phyloP scores from a whole-genome alignment of 2,888 invertebrate species.

The Trichopria drosophilae region DNA sequence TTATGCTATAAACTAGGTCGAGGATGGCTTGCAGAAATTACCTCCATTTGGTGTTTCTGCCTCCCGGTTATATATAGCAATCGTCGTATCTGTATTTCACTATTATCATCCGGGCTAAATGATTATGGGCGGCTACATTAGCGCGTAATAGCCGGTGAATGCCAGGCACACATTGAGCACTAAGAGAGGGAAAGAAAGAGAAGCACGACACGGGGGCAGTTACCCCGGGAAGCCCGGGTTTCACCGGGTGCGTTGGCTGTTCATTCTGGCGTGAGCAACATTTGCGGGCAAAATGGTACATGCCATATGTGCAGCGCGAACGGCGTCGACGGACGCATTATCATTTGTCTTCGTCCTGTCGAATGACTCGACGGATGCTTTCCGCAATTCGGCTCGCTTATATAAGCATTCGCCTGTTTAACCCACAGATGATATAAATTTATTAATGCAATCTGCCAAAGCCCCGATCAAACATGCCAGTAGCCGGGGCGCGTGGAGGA shows the following conservation, averaged over 20 bases:
- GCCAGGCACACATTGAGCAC: too few species aligned
- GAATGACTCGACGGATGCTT: conserved; percentile 5
- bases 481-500: too few species aligned
- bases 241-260: neutral
- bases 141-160: conserved; percentile 10
- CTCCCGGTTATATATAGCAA: too few species aligned
- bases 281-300: conserved; percentile 23
- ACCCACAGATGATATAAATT: conserved; percentile 18
- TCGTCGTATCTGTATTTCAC: too few species aligned
- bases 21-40: too few species aligned
- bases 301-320: conserved; percentile 31
- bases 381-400: conserved; percentile 12
- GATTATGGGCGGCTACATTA: conserved; percentile 17
- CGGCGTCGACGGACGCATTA: conserved; percentile 30
- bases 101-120: conserved; percentile 11
- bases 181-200: too few species aligned
- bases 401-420: conserved; percentile 14
- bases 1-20: too few species aligned
- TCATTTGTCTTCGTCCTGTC: conserved; percentile 35
- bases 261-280: conserved; percentile 14
- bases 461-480: too few species aligned
- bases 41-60: too few species aligned
- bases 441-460: too few species aligned
- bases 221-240: neutral
- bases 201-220: conserved; percentile 5